Conservation (phyloP, 2,113 vertebrate species). For the Naja naja region DNA sequence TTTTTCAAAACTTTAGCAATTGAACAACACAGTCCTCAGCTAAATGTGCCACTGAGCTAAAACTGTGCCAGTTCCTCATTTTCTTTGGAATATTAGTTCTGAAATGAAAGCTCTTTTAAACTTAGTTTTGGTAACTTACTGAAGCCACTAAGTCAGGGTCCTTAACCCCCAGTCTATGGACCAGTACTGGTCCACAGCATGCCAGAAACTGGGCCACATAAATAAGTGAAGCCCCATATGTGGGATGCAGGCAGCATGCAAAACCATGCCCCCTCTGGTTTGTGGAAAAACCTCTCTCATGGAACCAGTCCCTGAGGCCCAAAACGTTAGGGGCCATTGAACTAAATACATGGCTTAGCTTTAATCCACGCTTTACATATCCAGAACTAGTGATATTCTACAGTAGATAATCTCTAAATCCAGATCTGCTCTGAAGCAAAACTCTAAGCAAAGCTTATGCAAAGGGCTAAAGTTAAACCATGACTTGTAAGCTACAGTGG, state of each 20-base stretch:
- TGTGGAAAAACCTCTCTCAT: no score
- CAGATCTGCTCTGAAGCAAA: neutral
- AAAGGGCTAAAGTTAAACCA: neutral
- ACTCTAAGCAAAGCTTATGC: neutral
- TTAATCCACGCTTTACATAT: neutral
- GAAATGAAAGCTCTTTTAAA: neutral
- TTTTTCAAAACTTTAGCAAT: neutral
- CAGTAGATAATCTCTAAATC: neutral
- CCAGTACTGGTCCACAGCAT: no score
- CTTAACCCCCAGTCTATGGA: no score
- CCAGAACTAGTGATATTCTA: neutral
- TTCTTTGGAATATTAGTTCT: neutral
- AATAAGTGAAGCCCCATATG: no score
- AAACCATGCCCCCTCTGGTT: no score
- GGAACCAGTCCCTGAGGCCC: no score
- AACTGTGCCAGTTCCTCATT: neutral
- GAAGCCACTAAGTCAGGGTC: no score
- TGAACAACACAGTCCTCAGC: neutral
- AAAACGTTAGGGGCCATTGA: no score
- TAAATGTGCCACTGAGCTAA: neutral
- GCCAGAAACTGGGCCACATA: no score
- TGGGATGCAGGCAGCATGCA: no score
- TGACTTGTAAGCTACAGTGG: neutral
- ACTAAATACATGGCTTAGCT: neutral
- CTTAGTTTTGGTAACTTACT: neutral